A percentile compares a stretch with the other conserved stretches of the same genome.
phyloP scores from a whole-genome alignment of 2,888 invertebrate species.

The Baronia brevicornis region DNA sequence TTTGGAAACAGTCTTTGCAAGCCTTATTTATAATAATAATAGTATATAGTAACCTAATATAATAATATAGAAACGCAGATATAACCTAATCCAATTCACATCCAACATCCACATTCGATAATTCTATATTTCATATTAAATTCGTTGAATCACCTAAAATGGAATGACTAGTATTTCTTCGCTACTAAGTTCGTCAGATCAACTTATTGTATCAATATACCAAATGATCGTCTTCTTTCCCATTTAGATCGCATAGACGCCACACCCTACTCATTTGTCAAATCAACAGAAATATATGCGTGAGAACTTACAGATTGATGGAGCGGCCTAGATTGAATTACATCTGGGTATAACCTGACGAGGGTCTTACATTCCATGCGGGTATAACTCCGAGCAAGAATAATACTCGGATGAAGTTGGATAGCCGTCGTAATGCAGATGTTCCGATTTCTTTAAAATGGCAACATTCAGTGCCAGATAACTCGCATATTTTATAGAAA shows the following conservation, averaged over 20 bases:
- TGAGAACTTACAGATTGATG: slow-evolving; percentile 73
- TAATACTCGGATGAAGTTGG: slow-evolving; percentile 53
- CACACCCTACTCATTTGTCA: slow-evolving; percentile 74
- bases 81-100: no score
- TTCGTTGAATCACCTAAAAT: no score
- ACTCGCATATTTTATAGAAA: no score
- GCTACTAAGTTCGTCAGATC: slow-evolving; percentile 25
- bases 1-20: no score
- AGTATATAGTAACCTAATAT: no score
- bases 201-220: slow-evolving; percentile 40
- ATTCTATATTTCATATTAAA: no score
- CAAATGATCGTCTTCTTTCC: slow-evolving; percentile 36
- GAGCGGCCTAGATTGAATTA: slow-evolving; percentile 72
- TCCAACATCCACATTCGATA: no score
- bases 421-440: slow-evolving; percentile 37
- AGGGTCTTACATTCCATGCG: slow-evolving; percentile 67
- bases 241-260: slow-evolving; percentile 41
- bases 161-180: no score
- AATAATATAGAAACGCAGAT: no score
- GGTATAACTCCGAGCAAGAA: slow-evolving; percentile 52
- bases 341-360: slow-evolving; percentile 68
- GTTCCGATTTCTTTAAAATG: slow-evolving; percentile 22
- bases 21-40: no score
- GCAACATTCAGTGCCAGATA: no score
- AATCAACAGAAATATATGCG: slow-evolving; percentile 75